Base-by-base conservation (phyloP, 2,888 invertebrate species). In the Anodontia alba region DNA sequence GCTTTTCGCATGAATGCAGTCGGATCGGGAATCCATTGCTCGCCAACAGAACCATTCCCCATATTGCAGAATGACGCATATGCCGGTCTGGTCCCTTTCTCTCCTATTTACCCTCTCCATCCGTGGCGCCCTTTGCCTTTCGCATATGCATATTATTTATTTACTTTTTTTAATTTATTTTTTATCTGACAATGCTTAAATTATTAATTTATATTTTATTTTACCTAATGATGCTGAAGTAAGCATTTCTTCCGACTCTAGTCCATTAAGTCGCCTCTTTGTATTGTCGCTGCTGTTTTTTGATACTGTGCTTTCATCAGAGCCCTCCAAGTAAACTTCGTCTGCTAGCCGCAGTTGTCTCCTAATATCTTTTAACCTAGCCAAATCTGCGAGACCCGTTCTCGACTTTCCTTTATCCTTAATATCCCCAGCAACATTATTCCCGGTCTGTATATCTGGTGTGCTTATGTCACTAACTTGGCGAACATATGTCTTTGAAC, bases 301-400 rank as follows among this genome's bases (percentile, higher is more conserved):
- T 42, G 42, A 42, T 15, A 10, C 42, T 15, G 42, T 49, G 20
- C 20, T 49, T 49, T 20, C n/a, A 1, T 26, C 54, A 54, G 26
- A 8, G 15, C 3, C 23, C 5, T 54, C 54, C 26, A 26, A 26
- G 15, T 26, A 20, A 31, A 42, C 54, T 17, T 81, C 80, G 17
- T 54, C 49, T 0, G 76, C 26, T 36, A 81, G 42, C 10, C 67
- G 73, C 26, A 81, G 43, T 23, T 68, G 62, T 42, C 76, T 73
- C 42, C 80, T 69, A n/a, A 81, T 81, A 57, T 76, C 73, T 33
- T 43, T 31, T 29, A 81, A 67, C 17, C 80, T 54, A 12, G 77
- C 80, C 0, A 73, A 68, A 38, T 81, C 80, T 15, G 80, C 70
- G 0, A 81, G 51, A 17, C 73, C 66, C 29, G 74, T 46, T 43